These are phyloP conservation scores for Lanius ludovicianus DNA, from an alignment of 2,113 vertebrate genomes.

Conservation along the genomic window DNA sequence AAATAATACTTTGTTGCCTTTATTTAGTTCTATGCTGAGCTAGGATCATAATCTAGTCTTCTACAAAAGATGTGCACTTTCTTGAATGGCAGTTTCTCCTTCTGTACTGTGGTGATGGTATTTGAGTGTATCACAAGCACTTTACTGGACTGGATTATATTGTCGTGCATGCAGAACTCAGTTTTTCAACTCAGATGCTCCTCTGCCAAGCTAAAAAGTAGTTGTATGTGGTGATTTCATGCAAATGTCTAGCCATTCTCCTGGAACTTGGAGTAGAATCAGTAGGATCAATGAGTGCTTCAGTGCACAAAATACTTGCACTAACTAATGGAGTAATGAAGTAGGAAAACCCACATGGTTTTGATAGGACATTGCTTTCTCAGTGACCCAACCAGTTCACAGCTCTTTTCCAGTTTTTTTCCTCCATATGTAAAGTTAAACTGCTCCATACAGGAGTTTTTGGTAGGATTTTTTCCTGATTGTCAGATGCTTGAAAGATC, in stretches of 20 bases:
- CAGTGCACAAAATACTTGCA: not conserved
- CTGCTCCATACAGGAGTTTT: not conserved
- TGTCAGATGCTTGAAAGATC: not conserved
- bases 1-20: not conserved
- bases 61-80: not conserved
- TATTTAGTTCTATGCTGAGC: not conserved
- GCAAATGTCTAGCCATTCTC: not conserved
- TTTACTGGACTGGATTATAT: not conserved
- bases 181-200: not conserved
- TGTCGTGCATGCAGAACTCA: not conserved
- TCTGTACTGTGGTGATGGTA: not conserved
- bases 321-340: not conserved
- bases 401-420: not conserved
- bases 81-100: not conserved
- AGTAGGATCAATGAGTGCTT: not conserved
- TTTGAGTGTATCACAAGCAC: not conserved
- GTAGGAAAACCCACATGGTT: not conserved
- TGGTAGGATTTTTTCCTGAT: not conserved
- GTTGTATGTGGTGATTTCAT: not conserved
- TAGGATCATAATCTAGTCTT: not conserved
- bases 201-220: not conserved
- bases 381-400: not conserved
- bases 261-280: not conserved
- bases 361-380: not conserved
- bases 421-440: not conserved